Percentiles rank a stretch among this genome's conserved stretches.
Evolutionary conservation across 2,113 vertebrate species (phyloP).

Genomic region (Aphyosemion australe): DNA sequence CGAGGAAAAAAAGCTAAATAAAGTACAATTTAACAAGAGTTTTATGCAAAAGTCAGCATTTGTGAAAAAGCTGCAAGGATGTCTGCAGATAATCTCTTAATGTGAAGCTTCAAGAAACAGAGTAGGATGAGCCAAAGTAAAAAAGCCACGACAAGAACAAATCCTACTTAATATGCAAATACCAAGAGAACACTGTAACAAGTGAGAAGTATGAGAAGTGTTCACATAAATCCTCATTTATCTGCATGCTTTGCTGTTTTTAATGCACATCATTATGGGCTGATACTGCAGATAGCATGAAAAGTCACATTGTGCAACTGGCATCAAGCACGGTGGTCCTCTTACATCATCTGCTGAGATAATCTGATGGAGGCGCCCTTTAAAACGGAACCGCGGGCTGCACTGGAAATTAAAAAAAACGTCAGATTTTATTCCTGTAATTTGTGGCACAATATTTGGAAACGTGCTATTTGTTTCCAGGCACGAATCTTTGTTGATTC

Average conservation of each 20-base stretch:
- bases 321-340: constrained; percentile 8
- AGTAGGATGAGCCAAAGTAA: no score
- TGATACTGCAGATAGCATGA: constrained; percentile 3
- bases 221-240: not conserved
- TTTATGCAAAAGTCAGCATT: no score
- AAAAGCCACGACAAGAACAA: no score
- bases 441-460: constrained; percentile 57
- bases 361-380: constrained; percentile 13
- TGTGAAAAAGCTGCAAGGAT: no score
- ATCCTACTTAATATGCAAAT: not conserved
- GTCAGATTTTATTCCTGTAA: constrained; percentile 49
- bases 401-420: constrained; percentile 31
- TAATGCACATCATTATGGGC: not conserved
- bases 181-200: not conserved
- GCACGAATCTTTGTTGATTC: constrained; percentile 31
- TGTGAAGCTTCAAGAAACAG: no score
- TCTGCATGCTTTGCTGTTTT: not conserved
- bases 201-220: not conserved
- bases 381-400: constrained; percentile 34
- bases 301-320: not conserved
- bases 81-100: no score
- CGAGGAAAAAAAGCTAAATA: no score
- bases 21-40: no score
- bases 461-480: constrained; percentile 35
- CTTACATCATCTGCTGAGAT: constrained; percentile 4